Conservation (phyloP, 2,113 vertebrate genomes). For the Mormoops blainvillei region DNA sequence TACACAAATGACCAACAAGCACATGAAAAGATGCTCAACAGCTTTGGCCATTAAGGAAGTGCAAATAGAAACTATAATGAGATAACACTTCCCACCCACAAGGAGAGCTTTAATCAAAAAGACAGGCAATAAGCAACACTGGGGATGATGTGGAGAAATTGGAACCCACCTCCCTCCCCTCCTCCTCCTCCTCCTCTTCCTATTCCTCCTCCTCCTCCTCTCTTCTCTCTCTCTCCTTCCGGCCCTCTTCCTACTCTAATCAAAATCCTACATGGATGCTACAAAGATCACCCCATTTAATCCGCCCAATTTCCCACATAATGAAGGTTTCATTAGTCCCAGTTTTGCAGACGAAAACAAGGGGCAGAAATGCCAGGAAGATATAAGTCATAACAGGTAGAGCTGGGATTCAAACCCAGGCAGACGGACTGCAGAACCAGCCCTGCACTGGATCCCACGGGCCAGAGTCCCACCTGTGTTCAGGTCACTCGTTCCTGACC, state of each 20-base stretch:
- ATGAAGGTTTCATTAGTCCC: background rate
- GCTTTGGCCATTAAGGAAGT: background rate
- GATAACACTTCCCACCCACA: background rate
- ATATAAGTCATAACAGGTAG: background rate
- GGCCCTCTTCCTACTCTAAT: background rate
- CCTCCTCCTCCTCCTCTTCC: too few relatives aligned
- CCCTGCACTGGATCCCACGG: background rate
- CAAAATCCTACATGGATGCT: background rate
- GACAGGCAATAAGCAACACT: background rate
- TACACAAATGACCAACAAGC: background rate
- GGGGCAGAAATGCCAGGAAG: background rate
- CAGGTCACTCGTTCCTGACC: background rate
- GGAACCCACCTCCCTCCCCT: background rate
- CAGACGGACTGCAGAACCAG: background rate
- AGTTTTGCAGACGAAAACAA: background rate
- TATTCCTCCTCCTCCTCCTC: background rate
- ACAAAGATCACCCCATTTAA: background rate
- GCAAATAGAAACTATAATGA: background rate
- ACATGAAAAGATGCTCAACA: background rate
- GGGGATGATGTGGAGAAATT: background rate
- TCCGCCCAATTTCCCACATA: background rate
- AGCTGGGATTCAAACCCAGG: background rate
- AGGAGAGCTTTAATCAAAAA: background rate
- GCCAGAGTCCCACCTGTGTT: background rate
- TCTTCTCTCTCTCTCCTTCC: background rate